A percentile compares a stretch with the other conserved stretches of the same genome.
phyloP scores from a whole-genome alignment of 2,113 vertebrate genomes.

The Castor canadensis region DNA sequence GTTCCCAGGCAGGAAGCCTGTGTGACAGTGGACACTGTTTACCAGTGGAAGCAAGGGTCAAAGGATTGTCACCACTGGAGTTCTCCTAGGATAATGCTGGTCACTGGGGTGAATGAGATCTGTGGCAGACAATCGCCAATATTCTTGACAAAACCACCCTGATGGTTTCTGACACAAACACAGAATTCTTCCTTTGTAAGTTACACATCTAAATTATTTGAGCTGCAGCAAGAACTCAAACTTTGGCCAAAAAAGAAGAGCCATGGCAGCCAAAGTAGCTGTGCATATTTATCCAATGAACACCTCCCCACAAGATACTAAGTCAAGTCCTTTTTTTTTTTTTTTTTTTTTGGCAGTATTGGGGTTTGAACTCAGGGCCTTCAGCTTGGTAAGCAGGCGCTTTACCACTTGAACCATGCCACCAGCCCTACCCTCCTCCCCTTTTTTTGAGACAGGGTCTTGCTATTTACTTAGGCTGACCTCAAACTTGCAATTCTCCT shows the following conservation, averaged over 20 bases:
- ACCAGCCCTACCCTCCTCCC: too few relatives aligned
- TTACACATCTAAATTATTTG: background rate
- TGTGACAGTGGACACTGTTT: background rate
- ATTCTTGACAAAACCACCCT: background rate
- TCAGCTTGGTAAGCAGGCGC: too few relatives aligned
- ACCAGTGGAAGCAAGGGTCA: background rate
- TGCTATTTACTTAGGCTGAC: too few relatives aligned
- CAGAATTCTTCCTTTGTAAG: background rate
- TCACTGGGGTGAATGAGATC: background rate
- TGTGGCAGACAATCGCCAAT: accelerated
- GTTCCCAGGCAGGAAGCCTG: background rate
- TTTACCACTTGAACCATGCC: too few relatives aligned
- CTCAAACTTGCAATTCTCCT: too few relatives aligned
- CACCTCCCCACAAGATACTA: background rate
- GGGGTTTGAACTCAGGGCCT: too few relatives aligned
- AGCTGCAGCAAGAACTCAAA: background rate
- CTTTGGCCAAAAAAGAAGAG: background rate
- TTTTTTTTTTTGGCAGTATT: too few relatives aligned
- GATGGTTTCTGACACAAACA: background rate
- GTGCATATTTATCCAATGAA: background rate
- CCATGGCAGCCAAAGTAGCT: background rate
- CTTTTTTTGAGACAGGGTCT: too few relatives aligned
- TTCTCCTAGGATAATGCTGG: background rate
- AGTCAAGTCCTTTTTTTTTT: too few relatives aligned
- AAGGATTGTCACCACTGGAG: background rate